These are phyloP conservation scores for Coccyzus lansbergi DNA, from an alignment of 2,797 vertebrate species.

Conservation along the genomic window DNA sequence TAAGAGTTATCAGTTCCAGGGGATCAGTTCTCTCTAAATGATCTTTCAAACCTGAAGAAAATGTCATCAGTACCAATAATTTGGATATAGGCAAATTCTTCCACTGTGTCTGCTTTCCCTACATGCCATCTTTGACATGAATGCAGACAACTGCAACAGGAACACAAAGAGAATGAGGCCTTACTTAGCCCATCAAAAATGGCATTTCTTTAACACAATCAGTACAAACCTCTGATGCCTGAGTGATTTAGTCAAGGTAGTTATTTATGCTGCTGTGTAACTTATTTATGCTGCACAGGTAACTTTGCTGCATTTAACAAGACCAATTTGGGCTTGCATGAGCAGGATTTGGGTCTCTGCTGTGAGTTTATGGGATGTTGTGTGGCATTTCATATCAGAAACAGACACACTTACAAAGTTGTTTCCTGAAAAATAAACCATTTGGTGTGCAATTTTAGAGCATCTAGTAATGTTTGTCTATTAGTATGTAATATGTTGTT, in stretches of 20 bases:
- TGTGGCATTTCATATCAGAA: background rate
- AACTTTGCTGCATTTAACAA: background rate
- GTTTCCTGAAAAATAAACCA: conserved; percentile 1
- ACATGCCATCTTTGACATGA: rapidly evolving
- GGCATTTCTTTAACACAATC: background rate
- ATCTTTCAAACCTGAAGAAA: background rate
- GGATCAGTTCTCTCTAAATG: background rate
- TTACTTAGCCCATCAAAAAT: background rate
- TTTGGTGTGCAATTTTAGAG: background rate
- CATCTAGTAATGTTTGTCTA: background rate
- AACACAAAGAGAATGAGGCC: background rate
- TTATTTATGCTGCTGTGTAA: conserved; percentile 5
- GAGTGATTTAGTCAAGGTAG: background rate
- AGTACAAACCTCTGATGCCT: background rate
- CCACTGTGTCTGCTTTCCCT: background rate
- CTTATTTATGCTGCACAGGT: background rate
- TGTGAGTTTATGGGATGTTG: background rate
- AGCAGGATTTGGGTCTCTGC: background rate
- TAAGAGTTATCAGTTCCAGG: background rate
- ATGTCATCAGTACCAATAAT: background rate
- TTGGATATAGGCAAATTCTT: background rate
- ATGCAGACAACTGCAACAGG: background rate
- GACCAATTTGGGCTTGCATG: background rate
- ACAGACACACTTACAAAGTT: background rate
- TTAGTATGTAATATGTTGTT: background rate